Evolutionary conservation across 2,888 invertebrate genomes (phyloP), one percentile per base, ranked within the genome.

Genomic region (Nymphalis polychloros): DNA sequence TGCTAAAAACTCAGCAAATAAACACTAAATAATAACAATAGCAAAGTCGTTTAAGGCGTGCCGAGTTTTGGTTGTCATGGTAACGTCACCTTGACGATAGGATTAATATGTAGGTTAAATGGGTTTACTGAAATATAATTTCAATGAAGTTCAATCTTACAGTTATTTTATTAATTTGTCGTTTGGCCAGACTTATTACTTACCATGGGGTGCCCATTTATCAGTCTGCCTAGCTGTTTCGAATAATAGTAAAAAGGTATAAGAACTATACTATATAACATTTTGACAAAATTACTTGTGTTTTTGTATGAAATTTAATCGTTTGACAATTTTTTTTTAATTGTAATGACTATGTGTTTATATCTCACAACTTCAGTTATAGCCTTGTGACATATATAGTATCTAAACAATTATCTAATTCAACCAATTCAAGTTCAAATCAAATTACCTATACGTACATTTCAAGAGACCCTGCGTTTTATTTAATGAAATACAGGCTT

Each of bases 61-160:
- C 59, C 65, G 31, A 17, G 50, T 47, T 71, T 49, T 0, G 48
- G 81, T 80, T 73, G 72, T 71, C 70, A 77, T 78, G 76, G 79
- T 67, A 47, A 77, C 75, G 69, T 48, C 35, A 13, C 46, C 23
- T 47, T 59, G 59, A 59, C 47, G 20, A 59, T 46, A 23, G 6
- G 20, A 47, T 13, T 50, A 19, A 13, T 10, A 50, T 10, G 10
- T 1, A 19, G 59, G 59, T 41, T 35, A 19, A 41, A 57, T 31
- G 8, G n/a, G 1, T 57, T 35, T 27, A 8, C 31, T 31, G 31
- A 8, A 35, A 35, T 41, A 41, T 13, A 10, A 13, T 10, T 13
- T 13, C 41, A 3, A 41, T 13, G 10, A 3, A 3, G 13, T 13
- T 13, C 13, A 2, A 41, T 41, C 2, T 13, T 41, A 41, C 41